Conservation (phyloP, 92 coral and sea anemone species). For the Epizoanthus scotinus region DNA sequence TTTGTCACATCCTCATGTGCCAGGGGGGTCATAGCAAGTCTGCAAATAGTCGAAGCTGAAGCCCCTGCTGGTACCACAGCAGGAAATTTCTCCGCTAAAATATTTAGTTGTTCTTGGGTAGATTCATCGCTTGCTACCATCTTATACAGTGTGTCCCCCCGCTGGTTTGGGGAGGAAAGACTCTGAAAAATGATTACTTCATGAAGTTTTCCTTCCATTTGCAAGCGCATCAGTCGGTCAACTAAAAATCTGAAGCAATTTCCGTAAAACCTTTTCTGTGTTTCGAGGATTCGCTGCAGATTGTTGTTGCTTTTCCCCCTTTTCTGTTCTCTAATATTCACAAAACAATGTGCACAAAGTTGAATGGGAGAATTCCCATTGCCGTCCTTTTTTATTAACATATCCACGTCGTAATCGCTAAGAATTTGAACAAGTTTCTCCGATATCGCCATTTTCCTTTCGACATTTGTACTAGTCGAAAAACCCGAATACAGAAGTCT, state of each 20-base stretch:
- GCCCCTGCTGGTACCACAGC: background rate
- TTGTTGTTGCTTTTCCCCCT: constrained; percentile 1
- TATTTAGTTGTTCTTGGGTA: background rate
- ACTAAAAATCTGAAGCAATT: constrained; percentile 8
- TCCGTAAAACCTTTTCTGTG: constrained; percentile 7
- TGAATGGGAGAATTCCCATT: constrained; percentile 12
- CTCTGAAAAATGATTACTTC: background rate
- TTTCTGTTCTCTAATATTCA: background rate
- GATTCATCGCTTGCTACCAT: background rate
- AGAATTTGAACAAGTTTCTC: constrained; percentile 18
- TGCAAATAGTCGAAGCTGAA: background rate
- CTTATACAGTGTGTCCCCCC: constrained; percentile 9
- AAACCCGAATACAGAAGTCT: constrained; percentile 50
- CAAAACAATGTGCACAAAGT: background rate
- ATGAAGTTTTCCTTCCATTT: background rate
- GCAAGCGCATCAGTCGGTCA: constrained; percentile 2
- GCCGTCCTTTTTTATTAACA: constrained; percentile 8
- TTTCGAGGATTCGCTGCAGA: constrained; percentile 12
- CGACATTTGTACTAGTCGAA: constrained; percentile 12
- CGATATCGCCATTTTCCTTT: constrained; percentile 17
- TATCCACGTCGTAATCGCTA: constrained; percentile 7
- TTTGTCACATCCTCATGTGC: background rate
- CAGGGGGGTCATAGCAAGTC: background rate
- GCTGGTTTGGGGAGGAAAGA: constrained; percentile 16
- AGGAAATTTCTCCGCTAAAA: constrained; percentile 4